Base-by-base conservation (phyloP, 1,140 invertebrate genomes). In the Pygmarrhopalites habei region DNA sequence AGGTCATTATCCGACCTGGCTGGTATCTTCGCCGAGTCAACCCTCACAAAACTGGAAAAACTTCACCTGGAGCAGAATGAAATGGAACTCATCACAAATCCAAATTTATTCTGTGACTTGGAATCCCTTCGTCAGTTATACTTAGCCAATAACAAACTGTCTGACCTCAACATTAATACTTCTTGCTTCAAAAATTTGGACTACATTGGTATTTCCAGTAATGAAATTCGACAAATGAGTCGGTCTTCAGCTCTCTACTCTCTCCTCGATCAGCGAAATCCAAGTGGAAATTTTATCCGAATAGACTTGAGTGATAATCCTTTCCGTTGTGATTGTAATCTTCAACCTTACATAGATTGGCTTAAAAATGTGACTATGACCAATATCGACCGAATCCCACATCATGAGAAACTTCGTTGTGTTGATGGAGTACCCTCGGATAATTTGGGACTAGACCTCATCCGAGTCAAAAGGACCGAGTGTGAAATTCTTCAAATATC, bases 21-120 rank as follows among this genome's bases (percentile, higher is more conserved):
- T 67, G 82, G 86, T 68, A 86, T 89, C 58, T 89, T 90, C 72
- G 78, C 82, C 0, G 83, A 85, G 41, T 86, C 79, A 63, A 83
- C 85, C 72, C 72, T 89, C 49, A 81, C 78, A 1, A 80, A 81
- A 57, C 73, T 90, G 60, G 80, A 81, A 60, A 88, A 88, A 71
- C 73, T 90, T 0, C 86, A 89, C 76, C 73, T 90, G 58, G 87
- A 89, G 72, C 85, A 88, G 72, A 90, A 90, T 72, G 84, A 88
- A 73, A 88, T 90, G 53, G 64, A 70, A 44, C 28, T 56, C 2
- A 65, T 71, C 19, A 80, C 77, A 1, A 84, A 88, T 72, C 75
- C 76, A 7, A 77, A 77, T 35, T 81, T 88, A 1, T 89, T 89
- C 71, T 89, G 87, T 68, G 82, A 85, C 63, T 74, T 89, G 23